Evolutionary conservation across 2,113 vertebrate genomes (phyloP).

Genomic region (Paramormyrops kingsleyae): DNA sequence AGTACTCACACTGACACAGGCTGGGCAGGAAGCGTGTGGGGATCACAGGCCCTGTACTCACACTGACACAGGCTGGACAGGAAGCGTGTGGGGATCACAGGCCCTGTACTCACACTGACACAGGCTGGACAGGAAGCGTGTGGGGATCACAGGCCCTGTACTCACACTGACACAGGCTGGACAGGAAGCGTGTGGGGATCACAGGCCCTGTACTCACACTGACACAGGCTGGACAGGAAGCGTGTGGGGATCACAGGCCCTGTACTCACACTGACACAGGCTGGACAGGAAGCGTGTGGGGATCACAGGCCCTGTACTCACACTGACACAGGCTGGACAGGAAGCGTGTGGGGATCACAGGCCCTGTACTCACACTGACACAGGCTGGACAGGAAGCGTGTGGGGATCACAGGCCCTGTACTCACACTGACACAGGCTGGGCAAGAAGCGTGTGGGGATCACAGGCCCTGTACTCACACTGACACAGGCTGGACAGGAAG

Average conservation of each 20-base stretch:
- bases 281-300: background rate
- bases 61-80: background rate
- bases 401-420: background rate
- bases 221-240: background rate
- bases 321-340: background rate
- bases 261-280: background rate
- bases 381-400: background rate
- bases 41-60: background rate
- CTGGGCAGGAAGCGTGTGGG: background rate
- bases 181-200: too few relatives aligned
- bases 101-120: background rate
- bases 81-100: background rate
- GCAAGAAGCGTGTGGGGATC: background rate
- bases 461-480: background rate
- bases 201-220: background rate
- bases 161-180: background rate
- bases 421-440: background rate
- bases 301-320: background rate
- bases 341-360: too few relatives aligned
- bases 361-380: background rate
- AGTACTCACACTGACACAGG: too few relatives aligned
- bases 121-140: background rate
- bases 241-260: background rate
- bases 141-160: background rate
- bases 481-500: background rate